phyloP scores from a whole-genome alignment of 2,113 vertebrate species.

The Hippocampus barbouri region DNA sequence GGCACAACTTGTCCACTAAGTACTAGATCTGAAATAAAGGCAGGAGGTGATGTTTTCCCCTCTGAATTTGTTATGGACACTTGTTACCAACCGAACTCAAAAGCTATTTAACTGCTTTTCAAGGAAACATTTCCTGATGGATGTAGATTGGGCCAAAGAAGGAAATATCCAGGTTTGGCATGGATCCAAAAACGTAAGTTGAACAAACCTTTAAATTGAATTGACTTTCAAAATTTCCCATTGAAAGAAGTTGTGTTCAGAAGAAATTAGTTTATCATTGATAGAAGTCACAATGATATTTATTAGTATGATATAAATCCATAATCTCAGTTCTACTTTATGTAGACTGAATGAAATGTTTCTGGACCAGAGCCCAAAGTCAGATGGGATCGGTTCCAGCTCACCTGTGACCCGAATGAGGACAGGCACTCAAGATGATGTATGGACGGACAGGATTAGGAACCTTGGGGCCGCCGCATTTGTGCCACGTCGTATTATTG shows the following conservation, averaged over 20 bases:
- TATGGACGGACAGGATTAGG: too few species aligned
- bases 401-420: too few species aligned
- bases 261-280: neutral
- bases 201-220: neutral
- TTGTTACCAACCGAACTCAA: neutral
- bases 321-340: too few species aligned
- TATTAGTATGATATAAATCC: neutral
- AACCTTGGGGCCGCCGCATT: too few species aligned
- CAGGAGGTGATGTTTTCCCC: neutral
- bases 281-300: too few species aligned
- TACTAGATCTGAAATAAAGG: neutral
- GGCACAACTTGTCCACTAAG: neutral
- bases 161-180: neutral
- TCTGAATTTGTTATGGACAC: neutral
- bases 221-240: neutral
- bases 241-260: neutral
- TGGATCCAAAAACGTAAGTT: neutral
- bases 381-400: too few species aligned
- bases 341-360: too few species aligned
- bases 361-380: too few species aligned
- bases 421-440: too few species aligned
- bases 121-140: neutral
- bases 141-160: neutral
- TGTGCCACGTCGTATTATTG: too few species aligned
- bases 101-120: neutral